Evolutionary conservation across 2,113 vertebrate genomes (phyloP).

Genomic region (Seriola aureovittata): DNA sequence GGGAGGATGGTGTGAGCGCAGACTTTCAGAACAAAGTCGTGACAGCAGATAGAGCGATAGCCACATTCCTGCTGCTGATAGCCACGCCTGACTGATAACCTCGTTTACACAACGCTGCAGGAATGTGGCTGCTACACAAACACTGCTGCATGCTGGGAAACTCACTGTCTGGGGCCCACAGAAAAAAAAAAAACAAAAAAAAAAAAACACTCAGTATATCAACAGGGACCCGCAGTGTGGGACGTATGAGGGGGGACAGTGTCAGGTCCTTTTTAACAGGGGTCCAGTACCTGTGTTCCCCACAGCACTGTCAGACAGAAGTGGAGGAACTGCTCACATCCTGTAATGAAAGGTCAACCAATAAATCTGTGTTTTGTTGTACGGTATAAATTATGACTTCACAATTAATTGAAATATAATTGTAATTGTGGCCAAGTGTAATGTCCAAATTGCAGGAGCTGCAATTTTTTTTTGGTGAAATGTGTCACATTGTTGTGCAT

Average conservation of each 20-base stretch:
- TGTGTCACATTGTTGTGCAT: too few relatives aligned
- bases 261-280: not conserved
- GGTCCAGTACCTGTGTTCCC: not conserved
- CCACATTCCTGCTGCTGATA: conserved; percentile 69
- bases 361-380: too few relatives aligned
- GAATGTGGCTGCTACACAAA: conserved; percentile 77
- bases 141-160: conserved; percentile 69
- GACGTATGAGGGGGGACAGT: conserved; percentile 2
- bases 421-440: too few relatives aligned
- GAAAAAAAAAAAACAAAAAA: conserved; percentile 30
- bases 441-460: too few relatives aligned
- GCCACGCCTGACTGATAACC: conserved; percentile 72
- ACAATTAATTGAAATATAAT: too few relatives aligned
- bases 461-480: too few relatives aligned
- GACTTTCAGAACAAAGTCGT: conserved; percentile 43
- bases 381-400: not conserved
- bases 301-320: too few relatives aligned
- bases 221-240: conserved; percentile 30
- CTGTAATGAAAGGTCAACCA: too few relatives aligned
- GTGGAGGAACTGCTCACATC: not conserved
- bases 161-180: conserved; percentile 59
- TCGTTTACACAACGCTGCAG: conserved; percentile 74
- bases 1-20: conserved; percentile 35
- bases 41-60: conserved; percentile 65
- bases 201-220: conserved; percentile 40